These are phyloP conservation scores for Sarcoramphus papa DNA, from an alignment of 2,797 vertebrate genomes.

Conservation along the genomic window DNA sequence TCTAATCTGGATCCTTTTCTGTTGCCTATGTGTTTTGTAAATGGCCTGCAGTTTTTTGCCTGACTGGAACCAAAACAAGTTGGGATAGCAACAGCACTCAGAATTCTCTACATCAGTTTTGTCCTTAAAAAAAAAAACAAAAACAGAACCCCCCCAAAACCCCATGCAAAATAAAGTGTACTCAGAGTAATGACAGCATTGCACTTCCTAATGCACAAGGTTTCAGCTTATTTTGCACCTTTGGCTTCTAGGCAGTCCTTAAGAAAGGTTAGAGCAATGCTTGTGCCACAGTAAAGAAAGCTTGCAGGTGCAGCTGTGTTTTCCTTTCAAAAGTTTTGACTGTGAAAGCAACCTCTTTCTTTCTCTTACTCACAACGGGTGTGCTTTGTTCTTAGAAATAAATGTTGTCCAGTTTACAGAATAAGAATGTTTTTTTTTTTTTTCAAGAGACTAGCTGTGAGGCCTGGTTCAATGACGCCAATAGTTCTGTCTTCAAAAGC, in stretches of 20 bases:
- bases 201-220: background rate
- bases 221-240: background rate
- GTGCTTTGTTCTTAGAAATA: slow-evolving; percentile 49
- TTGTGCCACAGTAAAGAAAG: background rate
- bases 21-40: background rate
- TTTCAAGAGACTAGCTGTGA: background rate
- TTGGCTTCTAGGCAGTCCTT: background rate
- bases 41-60: background rate
- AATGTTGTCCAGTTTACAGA: slow-evolving; percentile 39
- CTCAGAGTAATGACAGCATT: background rate
- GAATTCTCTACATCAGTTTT: background rate
- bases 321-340: slow-evolving; percentile 5
- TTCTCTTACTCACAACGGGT: background rate
- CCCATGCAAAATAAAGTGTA: background rate
- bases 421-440: background rate
- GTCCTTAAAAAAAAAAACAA: background rate
- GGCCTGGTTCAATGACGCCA: background rate
- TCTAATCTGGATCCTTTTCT: background rate
- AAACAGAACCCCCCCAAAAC: background rate
- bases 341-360: slow-evolving; percentile 1
- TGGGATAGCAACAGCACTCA: background rate
- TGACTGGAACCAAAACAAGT: background rate
- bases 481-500: slow-evolving; percentile 8
- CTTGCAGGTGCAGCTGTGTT: slow-evolving; percentile 52
- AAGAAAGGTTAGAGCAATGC: background rate